Evolutionary conservation across 2,797 vertebrate species (phyloP).

Genomic region (Mus minutoides): DNA sequence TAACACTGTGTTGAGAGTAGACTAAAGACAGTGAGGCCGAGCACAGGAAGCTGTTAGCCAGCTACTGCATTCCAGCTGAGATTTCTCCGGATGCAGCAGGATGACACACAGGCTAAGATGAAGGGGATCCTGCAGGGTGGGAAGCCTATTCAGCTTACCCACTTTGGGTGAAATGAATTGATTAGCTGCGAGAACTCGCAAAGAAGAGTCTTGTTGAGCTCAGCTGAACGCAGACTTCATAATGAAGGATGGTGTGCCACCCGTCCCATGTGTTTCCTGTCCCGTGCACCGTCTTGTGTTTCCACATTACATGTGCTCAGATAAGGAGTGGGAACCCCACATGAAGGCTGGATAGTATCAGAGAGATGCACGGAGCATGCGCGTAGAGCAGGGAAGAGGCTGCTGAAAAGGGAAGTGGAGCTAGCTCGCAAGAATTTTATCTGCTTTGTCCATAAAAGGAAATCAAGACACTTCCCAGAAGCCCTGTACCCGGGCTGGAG

Average conservation of each 20-base stretch:
- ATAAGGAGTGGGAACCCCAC: background rate
- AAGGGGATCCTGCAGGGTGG: background rate
- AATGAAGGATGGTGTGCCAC: background rate
- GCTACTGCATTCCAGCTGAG: background rate
- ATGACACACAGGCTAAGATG: background rate
- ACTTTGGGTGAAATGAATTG: background rate
- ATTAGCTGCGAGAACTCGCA: background rate
- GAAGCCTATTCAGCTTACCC: background rate
- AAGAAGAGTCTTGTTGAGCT: background rate
- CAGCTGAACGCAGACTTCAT: background rate
- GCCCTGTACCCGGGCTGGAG: background rate
- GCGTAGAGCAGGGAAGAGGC: background rate
- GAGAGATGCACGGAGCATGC: background rate
- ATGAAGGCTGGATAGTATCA: background rate
- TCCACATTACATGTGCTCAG: background rate
- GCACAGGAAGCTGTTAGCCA: background rate
- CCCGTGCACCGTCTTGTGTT: too few species aligned
- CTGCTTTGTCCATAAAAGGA: conserved; percentile 79
- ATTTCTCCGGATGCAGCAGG: background rate
- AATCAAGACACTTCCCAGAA: background rate
- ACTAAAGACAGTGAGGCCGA: background rate
- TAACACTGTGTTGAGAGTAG: background rate
- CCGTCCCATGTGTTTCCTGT: too few species aligned
- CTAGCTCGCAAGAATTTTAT: conserved; percentile 49
- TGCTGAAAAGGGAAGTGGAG: conserved; percentile 49